Evolutionary conservation across 2,113 vertebrate species (phyloP), one percentile per base, ranked within the genome.

Genomic region (Phocoena sinus): DNA sequence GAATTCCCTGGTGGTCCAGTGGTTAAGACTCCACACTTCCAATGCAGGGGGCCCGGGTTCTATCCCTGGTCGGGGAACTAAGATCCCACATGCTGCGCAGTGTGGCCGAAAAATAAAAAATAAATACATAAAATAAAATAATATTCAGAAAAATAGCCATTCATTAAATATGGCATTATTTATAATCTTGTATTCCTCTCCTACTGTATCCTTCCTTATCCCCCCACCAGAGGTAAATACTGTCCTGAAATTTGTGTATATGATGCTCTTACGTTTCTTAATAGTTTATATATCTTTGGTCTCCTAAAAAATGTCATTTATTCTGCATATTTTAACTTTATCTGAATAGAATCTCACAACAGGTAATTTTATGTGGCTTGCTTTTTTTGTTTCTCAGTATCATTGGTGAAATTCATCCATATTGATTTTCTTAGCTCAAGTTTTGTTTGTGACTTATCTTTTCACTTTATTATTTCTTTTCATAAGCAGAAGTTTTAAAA

Each of bases 371-470:
- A 62, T 91, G 56, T 86, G 62, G 33, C 82, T 93, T 89, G 20
- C 15, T 97, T 53, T 50, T 96, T 63, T 67, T 56, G 36, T 91
- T 97, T 95, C 47, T 92, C 26, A 89, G 56, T 65, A 60, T 76
- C 86, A 23, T 88, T 91, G 83, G 38, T 96, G 70, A 95, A 93
- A 85, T 96, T 89, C 68, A 71, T 88, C 38, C 53, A 63, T 41
- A 58, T 41, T 95, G 53, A 82, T 60, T 83, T 63, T 95, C 53
- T 80, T 56, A 85, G 28, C 50, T 94, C 8, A 4, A 71, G 67
- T 80, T 94, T 38, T 60, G 56, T 77, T 25, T 89, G 60, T 89
- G 73, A 38, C 47, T 86, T 88, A 47, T 91, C 20, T 89, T 88
- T 91, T 82, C 50, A 63, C 41, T 63, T 94, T 77, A 83, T 67